Evolutionary conservation across 2,888 invertebrate genomes (phyloP), one percentile per base, ranked within the genome.

Genomic region (Heteromyza rotundicornis): DNA sequence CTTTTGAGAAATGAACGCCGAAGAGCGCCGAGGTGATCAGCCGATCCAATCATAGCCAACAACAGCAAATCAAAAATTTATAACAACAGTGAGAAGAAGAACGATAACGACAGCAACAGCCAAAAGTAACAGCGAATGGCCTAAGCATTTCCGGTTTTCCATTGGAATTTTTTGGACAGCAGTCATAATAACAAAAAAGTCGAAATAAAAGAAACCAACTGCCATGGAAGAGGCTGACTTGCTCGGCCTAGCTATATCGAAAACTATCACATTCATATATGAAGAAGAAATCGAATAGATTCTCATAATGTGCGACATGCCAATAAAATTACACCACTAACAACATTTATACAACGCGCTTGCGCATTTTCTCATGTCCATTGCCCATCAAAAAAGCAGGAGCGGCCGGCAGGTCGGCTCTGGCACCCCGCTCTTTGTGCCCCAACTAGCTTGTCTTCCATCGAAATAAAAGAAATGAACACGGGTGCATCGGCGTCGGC

Each of bases 111-210:
- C 59, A 60, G 55, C 58, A 64, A 49, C 58, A 17, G n/a, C n/a
- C 12, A 47, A 60, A 55, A 59, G 53, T 61, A 64, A 62, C 69
- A 65, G 59, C 62, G 68, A 65, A 73, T 67, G 65, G 59, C 64
- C 68, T 67, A 71, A 70, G 68, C 66, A 70, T 77, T 77, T 77
- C 78, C 77, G 77, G 76, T 78, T 74, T 71, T 72, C 72, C 72
- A 74, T 74, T 70, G 74, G 68, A 68, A 71, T 76, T 71, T 67
- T 60, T 66, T 61, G 57, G 32, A 5, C 32, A 60, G 23, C 55
- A 55, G 27, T n/a, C 35, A 27, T 20, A 60, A 27, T 20, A 10
- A 47, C 1, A 60, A 40, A 10, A 40, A 40, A 40, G 20, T 19
- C 19, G 20, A 5, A 47, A 47, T 47, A n/a, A 49, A 20, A 24